These are phyloP conservation scores for Chrosomus eos DNA, from an alignment of 2,797 vertebrate species.

Conservation along the genomic window DNA sequence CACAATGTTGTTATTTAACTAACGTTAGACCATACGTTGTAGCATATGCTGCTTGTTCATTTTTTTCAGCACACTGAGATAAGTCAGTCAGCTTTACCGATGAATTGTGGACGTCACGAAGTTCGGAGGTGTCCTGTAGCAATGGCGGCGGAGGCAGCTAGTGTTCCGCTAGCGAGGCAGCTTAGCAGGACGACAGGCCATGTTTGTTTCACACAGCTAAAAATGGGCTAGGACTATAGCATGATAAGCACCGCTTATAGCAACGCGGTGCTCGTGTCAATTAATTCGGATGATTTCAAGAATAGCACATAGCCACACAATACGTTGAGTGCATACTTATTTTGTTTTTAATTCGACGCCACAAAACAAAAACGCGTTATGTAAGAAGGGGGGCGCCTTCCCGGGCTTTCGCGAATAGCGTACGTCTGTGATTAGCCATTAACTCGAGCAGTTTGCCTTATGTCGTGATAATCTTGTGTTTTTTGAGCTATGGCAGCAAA, in stretches of 20 bases:
- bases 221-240: constrained; percentile 57
- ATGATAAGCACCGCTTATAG: constrained; percentile 61
- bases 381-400: constrained; percentile 67
- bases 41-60: neutral
- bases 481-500: neutral
- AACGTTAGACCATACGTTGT: too few species aligned
- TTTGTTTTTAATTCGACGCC: neutral
- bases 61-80: neutral
- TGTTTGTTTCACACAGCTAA: constrained; percentile 68
- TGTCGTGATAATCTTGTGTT: neutral
- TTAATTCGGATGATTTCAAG: neutral
- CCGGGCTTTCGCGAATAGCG: constrained; percentile 72
- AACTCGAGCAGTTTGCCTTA: constrained; percentile 45
- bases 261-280: neutral
- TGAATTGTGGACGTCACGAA: constrained; percentile 27
- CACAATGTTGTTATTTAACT: neutral
- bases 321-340: accelerated
- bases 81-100: neutral
- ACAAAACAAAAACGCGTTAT: constrained; percentile 9
- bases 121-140: constrained; percentile 39
- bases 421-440: constrained; percentile 69
- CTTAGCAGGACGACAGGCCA: constrained; percentile 74
- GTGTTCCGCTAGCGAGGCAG: constrained; percentile 55
- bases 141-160: constrained; percentile 71
- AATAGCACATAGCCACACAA: neutral